Evolutionary conservation across 35 echinoderm and acorn worm species (phyloP).

Genomic region (Lytechinus variegatus): DNA sequence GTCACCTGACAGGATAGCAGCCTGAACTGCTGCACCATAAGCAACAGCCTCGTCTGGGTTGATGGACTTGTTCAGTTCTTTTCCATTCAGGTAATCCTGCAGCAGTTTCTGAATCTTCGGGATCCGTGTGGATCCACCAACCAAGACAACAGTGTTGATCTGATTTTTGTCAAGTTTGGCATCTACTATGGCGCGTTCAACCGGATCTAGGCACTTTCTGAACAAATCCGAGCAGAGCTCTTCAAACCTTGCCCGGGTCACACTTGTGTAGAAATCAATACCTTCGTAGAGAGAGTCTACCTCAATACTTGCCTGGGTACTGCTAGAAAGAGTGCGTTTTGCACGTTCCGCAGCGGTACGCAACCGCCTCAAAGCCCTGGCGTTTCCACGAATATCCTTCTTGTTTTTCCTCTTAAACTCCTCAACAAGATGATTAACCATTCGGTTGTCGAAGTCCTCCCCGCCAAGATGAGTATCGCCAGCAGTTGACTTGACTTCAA

Average conservation of each 20-base stretch:
- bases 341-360: conserved; percentile 79
- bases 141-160: conserved; percentile 84
- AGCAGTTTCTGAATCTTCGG: conserved; percentile 96
- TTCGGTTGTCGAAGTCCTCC: conserved; percentile 89
- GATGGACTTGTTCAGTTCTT: conserved; percentile 93
- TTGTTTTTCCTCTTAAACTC: conserved; percentile 86
- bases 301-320: conserved; percentile 81
- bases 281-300: conserved; percentile 93
- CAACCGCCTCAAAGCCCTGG: conserved; percentile 66
- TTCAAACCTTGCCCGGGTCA: conserved; percentile 91
- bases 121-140: conserved; percentile 92
- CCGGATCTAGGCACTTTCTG: conserved; percentile 81
- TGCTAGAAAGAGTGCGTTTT: conserved; percentile 81
- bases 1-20: conserved; percentile 91
- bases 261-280: conserved; percentile 85
- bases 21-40: conserved; percentile 91
- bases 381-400: conserved; percentile 63
- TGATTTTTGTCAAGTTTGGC: conserved; percentile 79
- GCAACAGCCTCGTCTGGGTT: conserved; percentile 97
- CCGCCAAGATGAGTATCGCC: conserved; percentile 92
- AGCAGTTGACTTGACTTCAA: conserved; percentile 87
- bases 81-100: conserved; percentile 83
- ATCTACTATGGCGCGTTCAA: conserved; percentile 84
- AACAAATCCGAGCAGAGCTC: conserved; percentile 94
- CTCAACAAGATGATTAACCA: conserved; percentile 73